A percentile compares a stretch with the other conserved stretches of the same genome.
Evolutionary conservation across 2,797 vertebrate genomes (phyloP).

Genomic region (Aratinga solstitialis): DNA sequence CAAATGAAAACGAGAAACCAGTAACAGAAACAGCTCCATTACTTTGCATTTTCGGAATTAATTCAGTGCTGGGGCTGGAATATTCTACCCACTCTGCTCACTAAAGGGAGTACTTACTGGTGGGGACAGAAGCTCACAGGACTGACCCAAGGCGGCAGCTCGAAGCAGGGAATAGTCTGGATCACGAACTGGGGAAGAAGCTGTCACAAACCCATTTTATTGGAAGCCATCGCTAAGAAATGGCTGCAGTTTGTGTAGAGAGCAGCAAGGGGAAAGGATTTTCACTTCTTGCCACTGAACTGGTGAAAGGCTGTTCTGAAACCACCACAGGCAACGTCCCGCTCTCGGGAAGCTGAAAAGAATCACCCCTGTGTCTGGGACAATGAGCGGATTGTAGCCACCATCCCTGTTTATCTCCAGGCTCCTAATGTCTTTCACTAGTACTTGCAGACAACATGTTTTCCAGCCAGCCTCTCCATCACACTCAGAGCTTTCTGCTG

Average conservation of each 20-base stretch:
- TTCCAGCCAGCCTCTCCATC: neutral
- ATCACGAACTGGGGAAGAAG: neutral
- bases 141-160: neutral
- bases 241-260: neutral
- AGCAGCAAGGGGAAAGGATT: neutral
- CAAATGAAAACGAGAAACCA: neutral
- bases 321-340: neutral
- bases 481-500: neutral
- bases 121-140: neutral
- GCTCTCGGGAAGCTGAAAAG: neutral
- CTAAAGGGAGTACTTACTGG: neutral
- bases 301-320: neutral
- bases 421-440: neutral
- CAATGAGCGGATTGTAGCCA: accelerated
- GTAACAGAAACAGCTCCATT: neutral
- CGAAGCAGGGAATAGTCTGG: neutral
- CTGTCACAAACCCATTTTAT: neutral
- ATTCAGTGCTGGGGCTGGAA: neutral
- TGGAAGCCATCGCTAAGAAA: neutral
- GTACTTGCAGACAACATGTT: neutral
- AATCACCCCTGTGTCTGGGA: neutral
- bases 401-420: neutral
- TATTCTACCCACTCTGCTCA: neutral
- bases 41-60: neutral
- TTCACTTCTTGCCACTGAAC: neutral